Base-by-base conservation (phyloP, 2,888 invertebrate genomes). In the Nephrocerus scutellatus region DNA sequence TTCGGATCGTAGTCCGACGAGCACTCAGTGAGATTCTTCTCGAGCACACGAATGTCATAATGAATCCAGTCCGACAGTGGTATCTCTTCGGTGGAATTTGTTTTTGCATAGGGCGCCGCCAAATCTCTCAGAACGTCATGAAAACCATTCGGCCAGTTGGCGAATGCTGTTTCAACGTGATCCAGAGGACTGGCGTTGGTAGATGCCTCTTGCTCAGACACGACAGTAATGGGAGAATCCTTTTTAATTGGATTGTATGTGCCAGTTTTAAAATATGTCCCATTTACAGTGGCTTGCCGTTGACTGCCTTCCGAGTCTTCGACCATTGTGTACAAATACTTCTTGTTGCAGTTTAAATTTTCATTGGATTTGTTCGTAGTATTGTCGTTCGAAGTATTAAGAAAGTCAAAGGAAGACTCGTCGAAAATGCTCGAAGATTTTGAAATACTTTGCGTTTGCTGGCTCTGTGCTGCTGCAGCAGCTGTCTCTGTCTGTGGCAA, bases 181-280 rank as follows among this genome's bases (percentile, higher is more conserved):
- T n/a, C 5, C 7, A 46, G 30, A 1, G 22, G n/a, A n/a, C n/a
- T n/a, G n/a, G n/a, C n/a, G n/a, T n/a, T n/a, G n/a, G n/a, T n/a
- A n/a, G n/a, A n/a, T n/a, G n/a, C n/a, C n/a, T n/a, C n/a, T n/a
- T n/a, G n/a, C n/a, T n/a, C n/a, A n/a, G n/a, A n/a, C n/a, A n/a
- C n/a, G n/a, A n/a, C n/a, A n/a, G n/a, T n/a, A n/a, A n/a, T n/a
- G n/a, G n/a, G n/a, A n/a, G n/a, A 33, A 20, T 62, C 57, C 36
- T 59, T 63, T 36, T 58, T 56, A 6, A 66, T 54, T 1, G 68
- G 67, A 42, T 61, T 62, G 45, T 68, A 68, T 12, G 66, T 62
- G 25, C 69, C 68, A 2, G 68, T 64, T 25, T 64, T 66, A 7
- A 68, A 52, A 32, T 68, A 68, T 0, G 65, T 63, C 1, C 68